Evolutionary conservation across 2,113 vertebrate genomes (phyloP).

Genomic region (Grammomys surdaster): DNA sequence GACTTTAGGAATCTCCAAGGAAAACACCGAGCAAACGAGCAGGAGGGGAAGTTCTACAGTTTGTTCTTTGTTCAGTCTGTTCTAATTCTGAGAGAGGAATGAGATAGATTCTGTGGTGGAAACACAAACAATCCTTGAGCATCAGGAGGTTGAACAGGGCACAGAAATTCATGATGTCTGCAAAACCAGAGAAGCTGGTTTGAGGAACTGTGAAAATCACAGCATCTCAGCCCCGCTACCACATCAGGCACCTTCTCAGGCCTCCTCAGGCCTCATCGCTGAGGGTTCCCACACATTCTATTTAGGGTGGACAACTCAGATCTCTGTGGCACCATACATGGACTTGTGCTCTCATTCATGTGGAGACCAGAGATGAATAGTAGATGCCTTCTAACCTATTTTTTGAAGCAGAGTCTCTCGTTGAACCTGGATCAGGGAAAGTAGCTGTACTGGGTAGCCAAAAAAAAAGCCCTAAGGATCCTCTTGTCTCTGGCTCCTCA

Average conservation of each 20-base stretch:
- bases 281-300: fast-evolving
- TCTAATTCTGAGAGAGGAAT: neutral
- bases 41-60: neutral
- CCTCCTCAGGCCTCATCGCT: neutral
- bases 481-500: neutral
- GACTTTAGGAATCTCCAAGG: neutral
- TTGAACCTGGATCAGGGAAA: neutral
- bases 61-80: neutral
- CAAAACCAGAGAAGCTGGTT: neutral
- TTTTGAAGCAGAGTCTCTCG: neutral
- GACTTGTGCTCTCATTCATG: neutral
- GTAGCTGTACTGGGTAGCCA: neutral
- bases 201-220: neutral
- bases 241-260: neutral
- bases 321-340: neutral
- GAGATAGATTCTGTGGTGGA: neutral
- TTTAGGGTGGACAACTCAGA: neutral
- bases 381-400: neutral
- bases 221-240: neutral
- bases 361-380: neutral
- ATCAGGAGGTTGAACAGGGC: neutral
- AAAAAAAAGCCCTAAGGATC: neutral
- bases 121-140: neutral
- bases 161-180: neutral
- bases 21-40: neutral